Percentiles rank a stretch among this genome's conserved stretches.
These are phyloP conservation scores for Eupsilia transversa DNA, from an alignment of 2,888 invertebrate genomes.

Conservation along the genomic window DNA sequence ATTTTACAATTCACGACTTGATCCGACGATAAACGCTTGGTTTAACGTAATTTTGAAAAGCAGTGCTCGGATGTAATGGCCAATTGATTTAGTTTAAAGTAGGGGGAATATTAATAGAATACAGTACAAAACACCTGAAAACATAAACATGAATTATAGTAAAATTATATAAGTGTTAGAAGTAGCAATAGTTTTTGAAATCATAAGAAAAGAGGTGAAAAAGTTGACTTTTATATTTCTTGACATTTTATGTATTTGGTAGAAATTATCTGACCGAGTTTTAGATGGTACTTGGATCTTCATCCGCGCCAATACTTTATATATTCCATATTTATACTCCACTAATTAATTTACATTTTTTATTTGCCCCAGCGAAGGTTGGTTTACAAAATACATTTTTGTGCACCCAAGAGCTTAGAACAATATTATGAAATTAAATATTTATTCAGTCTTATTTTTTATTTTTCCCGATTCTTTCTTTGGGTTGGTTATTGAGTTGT, in stretches of 20 bases:
- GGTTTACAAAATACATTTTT: background rate
- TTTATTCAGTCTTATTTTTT: background rate
- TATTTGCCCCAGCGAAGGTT: background rate
- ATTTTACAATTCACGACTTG: slow-evolving; percentile 46
- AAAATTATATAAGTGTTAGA: slow-evolving; percentile 55
- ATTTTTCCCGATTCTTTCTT: too few species aligned
- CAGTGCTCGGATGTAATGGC: slow-evolving; percentile 86
- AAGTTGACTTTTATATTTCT: background rate
- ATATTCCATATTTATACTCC: too few species aligned
- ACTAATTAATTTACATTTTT: background rate
- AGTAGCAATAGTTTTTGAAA: slow-evolving; percentile 38
- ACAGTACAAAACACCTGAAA: slow-evolving; percentile 83
- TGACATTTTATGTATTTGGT: too few species aligned
- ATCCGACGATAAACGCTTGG: slow-evolving; percentile 34
- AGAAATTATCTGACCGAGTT: background rate
- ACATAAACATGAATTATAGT: slow-evolving; percentile 78
- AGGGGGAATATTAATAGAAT: slow-evolving; percentile 81
- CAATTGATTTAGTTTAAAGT: slow-evolving; percentile 75
- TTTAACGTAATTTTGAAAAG: slow-evolving; percentile 78
- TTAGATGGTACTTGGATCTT: background rate
- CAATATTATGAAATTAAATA: background rate
- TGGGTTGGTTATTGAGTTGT: background rate
- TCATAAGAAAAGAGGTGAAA: slow-evolving; percentile 16
- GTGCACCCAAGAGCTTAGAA: background rate
- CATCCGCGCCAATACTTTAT: background rate